Evolutionary conservation across 1,140 invertebrate species (phyloP), one percentile per base, ranked within the genome.

Genomic region (Dryas iulia): DNA sequence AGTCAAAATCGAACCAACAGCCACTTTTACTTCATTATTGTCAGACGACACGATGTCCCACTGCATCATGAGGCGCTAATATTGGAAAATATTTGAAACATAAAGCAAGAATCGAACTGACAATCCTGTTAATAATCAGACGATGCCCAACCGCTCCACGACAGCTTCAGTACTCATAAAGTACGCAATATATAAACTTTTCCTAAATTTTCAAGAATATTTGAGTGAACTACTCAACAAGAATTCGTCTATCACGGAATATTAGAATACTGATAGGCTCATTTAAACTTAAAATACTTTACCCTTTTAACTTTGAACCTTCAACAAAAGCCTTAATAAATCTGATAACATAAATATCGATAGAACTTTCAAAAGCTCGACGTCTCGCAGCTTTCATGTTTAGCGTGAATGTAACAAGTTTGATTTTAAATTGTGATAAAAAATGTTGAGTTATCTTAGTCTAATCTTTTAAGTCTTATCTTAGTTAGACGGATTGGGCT

Each of bases 291-390:
- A 21, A 47, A 47, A 47, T 47, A 47, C 18, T 47, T 47, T 47
- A 47, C 39, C 39, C 39, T 21, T 47, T 47, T 47, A 10, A 47
- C 18, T 21, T 47, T 18, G 18, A 47, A 47, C 6, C 39, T 47
- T 47, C 21, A 47, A 47, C 39, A 47, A 47, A 47, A 47, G 39
- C 14, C 18, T 47, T 47, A 47, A 47, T 47, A 47, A 47, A 47
- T 21, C 39, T 47, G 14, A 47, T 47, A 47, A 47, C 39, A 47
- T 18, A 21, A 47, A 21, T 21, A 47, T 47, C 39, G 18, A 47
- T 47, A 21, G 18, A 47, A 21, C 18, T 47, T 47, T 47, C 39
- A 11, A 47, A 47, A 21, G 39, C 39, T 47, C 18, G 18, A 47
- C 39, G 14, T 39, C 14, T 47, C n/a, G n/a, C n/a, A 10, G 14